Evolutionary conservation across 1,140 invertebrate species (phyloP), one percentile per base, ranked within the genome.

Genomic region (Penaeus japonicus): DNA sequence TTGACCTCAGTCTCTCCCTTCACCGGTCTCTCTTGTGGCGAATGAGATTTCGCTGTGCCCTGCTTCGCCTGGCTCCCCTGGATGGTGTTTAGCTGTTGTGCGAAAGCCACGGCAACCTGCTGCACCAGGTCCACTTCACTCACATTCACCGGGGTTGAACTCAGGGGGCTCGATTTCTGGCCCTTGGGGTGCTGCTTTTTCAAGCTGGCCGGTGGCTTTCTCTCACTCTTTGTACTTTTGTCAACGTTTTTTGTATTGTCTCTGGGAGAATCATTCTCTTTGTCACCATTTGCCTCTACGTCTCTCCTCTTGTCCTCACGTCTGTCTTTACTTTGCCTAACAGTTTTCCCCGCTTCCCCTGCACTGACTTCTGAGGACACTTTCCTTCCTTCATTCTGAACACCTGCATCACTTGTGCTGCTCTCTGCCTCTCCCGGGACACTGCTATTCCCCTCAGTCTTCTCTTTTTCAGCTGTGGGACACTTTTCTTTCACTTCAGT

Each of bases 71-170:
- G 83, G 62, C 54, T 87, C 27, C 57, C 75, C 47, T 87, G 85
- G 17, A 87, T 87, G 27, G 85, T 39, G 24, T 77, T 54, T 15
- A 87, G 85, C 77, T 87, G 85, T n/a, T 79, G 77, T 20, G 85
- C 85, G 30, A 87, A 87, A 15, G 85, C 73, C 32, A 65, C 85
- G 5, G 85, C 85, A 53, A 87, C 85, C n/a, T 87, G 55, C 53
- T 79, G 75, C 27, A 87, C 78, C 30, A 87, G 54, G 30, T 87
- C 85, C n/a, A 87, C 85, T 35, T 80, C 55, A 70, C 85, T 87
- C 35, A 62, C 70, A 10, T 84, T 62, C 22, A 30, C 59, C 20
- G 4, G 18, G 27, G 20, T 62, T 1, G 81, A 24, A 20, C 35
- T 65, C 22, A 24, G n/a, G 27, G 57, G 24, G 47, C 35, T 65